Conservation (phyloP, 2,888 invertebrate species). For the Eupithecia dodoneata region DNA sequence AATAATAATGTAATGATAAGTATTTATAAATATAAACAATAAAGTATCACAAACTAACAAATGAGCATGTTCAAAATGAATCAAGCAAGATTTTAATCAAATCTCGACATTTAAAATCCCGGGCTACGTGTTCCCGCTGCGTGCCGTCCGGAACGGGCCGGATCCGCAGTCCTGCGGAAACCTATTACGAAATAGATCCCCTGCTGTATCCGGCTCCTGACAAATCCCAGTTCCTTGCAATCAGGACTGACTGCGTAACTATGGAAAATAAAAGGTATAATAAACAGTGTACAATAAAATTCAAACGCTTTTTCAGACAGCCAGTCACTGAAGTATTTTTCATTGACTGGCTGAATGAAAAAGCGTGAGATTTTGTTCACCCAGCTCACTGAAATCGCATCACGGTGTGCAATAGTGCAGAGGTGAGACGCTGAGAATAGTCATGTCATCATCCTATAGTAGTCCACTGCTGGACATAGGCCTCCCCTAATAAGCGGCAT, state of each 20-base stretch:
- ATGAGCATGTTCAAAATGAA: too few relatives aligned
- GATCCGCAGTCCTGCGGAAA: constrained; percentile 72
- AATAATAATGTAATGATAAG: too few relatives aligned
- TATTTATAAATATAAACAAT: neutral
- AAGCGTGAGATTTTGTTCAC: neutral
- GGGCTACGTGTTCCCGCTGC: constrained; percentile 65
- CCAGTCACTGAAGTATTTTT: too few relatives aligned
- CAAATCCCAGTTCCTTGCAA: constrained; percentile 69
- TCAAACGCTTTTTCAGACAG: too few relatives aligned
- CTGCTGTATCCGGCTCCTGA: constrained; percentile 79
- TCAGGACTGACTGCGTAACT: constrained; percentile 55
- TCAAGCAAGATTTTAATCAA: neutral
- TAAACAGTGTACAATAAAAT: too few relatives aligned
- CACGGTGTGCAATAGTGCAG: neutral
- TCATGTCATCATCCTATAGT: too few relatives aligned
- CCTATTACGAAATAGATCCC: constrained; percentile 84
- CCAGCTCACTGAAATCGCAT: neutral
- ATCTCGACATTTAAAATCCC: constrained; percentile 31
- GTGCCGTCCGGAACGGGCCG: constrained; percentile 74
- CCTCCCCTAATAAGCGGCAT: too few relatives aligned
- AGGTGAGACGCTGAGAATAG: neutral
- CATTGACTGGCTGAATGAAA: neutral
- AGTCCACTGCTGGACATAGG: too few relatives aligned
- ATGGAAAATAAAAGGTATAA: too few relatives aligned
- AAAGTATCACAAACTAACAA: neutral